Percentiles rank a stretch among this genome's conserved stretches.
Conservation (phyloP, 2,797 vertebrate species). For the Spinus pinus region DNA sequence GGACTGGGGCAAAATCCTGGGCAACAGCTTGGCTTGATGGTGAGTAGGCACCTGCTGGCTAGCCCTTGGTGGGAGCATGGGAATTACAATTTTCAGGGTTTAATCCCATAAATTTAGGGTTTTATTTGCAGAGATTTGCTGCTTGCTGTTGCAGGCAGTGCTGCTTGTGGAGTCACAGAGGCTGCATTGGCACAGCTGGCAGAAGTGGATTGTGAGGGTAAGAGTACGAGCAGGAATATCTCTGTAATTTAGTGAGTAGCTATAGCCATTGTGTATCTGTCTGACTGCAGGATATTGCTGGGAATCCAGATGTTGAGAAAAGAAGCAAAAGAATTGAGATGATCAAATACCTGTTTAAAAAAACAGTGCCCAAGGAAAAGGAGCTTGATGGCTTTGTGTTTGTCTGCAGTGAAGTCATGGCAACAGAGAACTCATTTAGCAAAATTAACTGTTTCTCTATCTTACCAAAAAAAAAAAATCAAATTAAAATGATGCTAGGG, state of each 20-base stretch:
- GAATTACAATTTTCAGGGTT: background rate
- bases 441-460: constrained; percentile 70
- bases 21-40: background rate
- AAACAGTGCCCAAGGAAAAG: constrained; percentile 50
- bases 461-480: background rate
- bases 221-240: background rate
- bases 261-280: background rate
- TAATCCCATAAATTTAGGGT: background rate
- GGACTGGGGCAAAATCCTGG: background rate
- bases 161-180: background rate
- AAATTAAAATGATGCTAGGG: constrained; percentile 36
- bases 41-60: background rate
- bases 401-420: constrained; percentile 72
- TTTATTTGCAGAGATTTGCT: background rate
- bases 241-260: background rate
- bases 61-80: rapidly evolving
- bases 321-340: constrained; percentile 40
- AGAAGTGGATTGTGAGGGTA: background rate
- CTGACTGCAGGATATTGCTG: background rate
- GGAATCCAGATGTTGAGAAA: background rate
- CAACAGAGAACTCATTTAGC: constrained; percentile 63
- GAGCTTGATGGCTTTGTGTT: constrained; percentile 66
- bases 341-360: constrained; percentile 61
- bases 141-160: background rate
- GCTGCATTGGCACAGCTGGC: background rate